phyloP scores from a whole-genome alignment of 2,113 vertebrate genomes.

The Hymenochirus boettgeri region DNA sequence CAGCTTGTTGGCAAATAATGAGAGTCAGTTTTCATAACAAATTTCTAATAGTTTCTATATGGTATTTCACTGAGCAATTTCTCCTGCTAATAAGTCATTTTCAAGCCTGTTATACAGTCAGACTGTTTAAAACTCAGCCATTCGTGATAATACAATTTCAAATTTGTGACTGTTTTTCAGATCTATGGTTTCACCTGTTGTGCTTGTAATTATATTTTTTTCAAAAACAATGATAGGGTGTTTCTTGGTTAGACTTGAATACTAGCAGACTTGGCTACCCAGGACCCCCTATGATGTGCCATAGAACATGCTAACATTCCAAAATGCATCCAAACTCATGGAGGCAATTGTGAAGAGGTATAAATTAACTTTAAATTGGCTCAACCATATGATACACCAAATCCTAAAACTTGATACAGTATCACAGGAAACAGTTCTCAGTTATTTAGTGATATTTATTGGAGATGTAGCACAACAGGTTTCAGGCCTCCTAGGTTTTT shows the following conservation, averaged over 20 bases:
- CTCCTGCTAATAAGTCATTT: conserved; percentile 3
- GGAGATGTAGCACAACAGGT: too few species aligned
- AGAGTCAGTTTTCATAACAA: background rate
- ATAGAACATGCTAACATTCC: conserved; percentile 2
- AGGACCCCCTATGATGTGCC: conserved; percentile 19
- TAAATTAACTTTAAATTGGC: too few species aligned
- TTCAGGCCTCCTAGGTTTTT: too few species aligned
- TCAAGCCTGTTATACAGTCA: background rate
- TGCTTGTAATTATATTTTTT: background rate
- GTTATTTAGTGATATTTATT: too few species aligned
- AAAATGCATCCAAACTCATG: conserved; percentile 1
- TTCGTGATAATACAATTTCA: background rate
- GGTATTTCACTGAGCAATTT: background rate
- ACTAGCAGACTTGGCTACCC: conserved; percentile 1
- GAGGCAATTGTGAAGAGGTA: conserved; percentile 1
- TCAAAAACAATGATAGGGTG: conserved; percentile 6
- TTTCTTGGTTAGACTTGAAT: background rate
- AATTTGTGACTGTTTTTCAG: background rate
- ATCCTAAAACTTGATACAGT: too few species aligned
- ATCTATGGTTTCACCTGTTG: conserved; percentile 11
- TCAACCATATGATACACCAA: too few species aligned
- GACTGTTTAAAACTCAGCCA: background rate
- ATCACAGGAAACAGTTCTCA: too few species aligned
- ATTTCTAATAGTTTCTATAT: conserved; percentile 13
- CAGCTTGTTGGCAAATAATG: background rate